These are phyloP conservation scores for Thereva nobilitata DNA, from an alignment of 2,888 invertebrate species.

Conservation along the genomic window DNA sequence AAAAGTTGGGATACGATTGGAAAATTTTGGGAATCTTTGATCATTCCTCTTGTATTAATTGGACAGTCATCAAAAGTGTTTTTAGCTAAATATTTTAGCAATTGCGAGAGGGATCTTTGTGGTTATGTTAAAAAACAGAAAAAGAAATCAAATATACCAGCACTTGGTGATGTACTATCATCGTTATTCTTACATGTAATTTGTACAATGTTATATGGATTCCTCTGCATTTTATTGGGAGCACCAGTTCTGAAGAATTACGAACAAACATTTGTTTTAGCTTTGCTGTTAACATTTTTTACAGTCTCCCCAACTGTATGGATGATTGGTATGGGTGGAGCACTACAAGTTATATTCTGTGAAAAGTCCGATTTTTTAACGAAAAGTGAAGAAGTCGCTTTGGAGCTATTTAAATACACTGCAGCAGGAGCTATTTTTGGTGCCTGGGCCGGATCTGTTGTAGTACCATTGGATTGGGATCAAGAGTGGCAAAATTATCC, in stretches of 20 bases:
- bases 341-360: slow-evolving; percentile 56
- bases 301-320: slow-evolving; percentile 57
- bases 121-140: slow-evolving; percentile 42
- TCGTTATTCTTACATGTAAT: slow-evolving; percentile 53
- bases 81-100: slow-evolving; percentile 52
- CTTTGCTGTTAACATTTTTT: slow-evolving; percentile 53
- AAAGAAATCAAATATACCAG: not conserved
- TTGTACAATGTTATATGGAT: slow-evolving; percentile 53
- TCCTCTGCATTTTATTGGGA: slow-evolving; percentile 57
- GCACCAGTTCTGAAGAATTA: slow-evolving; percentile 57
- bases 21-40: slow-evolving; percentile 54
- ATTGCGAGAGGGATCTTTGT: slow-evolving; percentile 47
- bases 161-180: slow-evolving; percentile 49
- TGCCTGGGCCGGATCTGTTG: slow-evolving; percentile 78
- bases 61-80: slow-evolving; percentile 54
- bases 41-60: slow-evolving; percentile 53
- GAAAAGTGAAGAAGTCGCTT: slow-evolving; percentile 54
- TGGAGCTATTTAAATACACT: slow-evolving; percentile 56
- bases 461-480: slow-evolving; percentile 86
- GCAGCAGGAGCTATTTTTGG: slow-evolving; percentile 64
- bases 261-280: slow-evolving; percentile 56
- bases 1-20: slow-evolving; percentile 54
- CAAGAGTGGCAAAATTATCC: slow-evolving; percentile 80
- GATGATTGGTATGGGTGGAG: slow-evolving; percentile 55
- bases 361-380: slow-evolving; percentile 55